Percentiles rank a stretch among this genome's conserved stretches.
These are phyloP conservation scores for Macrostomum lignano DNA, from an alignment of 1,140 invertebrate genomes.

Conservation along the genomic window DNA sequence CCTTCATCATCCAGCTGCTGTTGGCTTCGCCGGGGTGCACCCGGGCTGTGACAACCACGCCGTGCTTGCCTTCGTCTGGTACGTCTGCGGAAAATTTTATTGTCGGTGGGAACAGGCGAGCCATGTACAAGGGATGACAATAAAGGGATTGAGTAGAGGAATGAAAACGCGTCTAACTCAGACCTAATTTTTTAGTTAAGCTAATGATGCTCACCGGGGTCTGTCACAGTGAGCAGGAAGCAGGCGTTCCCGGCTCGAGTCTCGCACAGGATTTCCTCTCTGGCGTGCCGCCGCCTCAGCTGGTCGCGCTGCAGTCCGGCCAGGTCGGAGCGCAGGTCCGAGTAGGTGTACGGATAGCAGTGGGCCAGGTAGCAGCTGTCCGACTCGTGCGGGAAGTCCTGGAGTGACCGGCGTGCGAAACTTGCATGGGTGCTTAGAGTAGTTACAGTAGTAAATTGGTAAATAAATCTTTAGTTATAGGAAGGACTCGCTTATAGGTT, in stretches of 20 bases:
- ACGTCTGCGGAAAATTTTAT: slow-evolving; percentile 36
- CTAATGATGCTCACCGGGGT: slow-evolving; percentile 9
- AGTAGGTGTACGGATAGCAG: slow-evolving; percentile 27
- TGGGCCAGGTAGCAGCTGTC: slow-evolving; percentile 25
- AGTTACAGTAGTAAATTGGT: not conserved
- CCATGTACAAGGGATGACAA: no score
- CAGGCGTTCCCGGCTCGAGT: slow-evolving; percentile 25
- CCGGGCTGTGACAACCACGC: slow-evolving; percentile 16
- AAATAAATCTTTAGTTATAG: not conserved
- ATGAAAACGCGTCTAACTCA: no score
- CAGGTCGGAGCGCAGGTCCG: slow-evolving; percentile 24
- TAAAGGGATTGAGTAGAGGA: no score
- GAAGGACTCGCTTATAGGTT: not conserved
- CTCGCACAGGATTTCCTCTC: slow-evolving; percentile 20
- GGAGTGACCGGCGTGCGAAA: not conserved
- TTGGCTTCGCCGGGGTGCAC: slow-evolving; percentile 29
- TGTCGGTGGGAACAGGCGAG: no score
- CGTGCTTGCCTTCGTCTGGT: slow-evolving; percentile 13
- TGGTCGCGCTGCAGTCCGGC: slow-evolving; percentile 18
- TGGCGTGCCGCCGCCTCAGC: slow-evolving; percentile 21
- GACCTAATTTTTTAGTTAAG: not conserved
- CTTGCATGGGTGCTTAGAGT: not conserved
- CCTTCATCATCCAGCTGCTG: slow-evolving; percentile 29
- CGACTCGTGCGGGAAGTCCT: slow-evolving; percentile 12
- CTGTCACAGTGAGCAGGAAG: slow-evolving; percentile 25